These are phyloP conservation scores for Craseonycteris thonglongyai DNA, from an alignment of 2,113 vertebrate species.

Conservation along the genomic window DNA sequence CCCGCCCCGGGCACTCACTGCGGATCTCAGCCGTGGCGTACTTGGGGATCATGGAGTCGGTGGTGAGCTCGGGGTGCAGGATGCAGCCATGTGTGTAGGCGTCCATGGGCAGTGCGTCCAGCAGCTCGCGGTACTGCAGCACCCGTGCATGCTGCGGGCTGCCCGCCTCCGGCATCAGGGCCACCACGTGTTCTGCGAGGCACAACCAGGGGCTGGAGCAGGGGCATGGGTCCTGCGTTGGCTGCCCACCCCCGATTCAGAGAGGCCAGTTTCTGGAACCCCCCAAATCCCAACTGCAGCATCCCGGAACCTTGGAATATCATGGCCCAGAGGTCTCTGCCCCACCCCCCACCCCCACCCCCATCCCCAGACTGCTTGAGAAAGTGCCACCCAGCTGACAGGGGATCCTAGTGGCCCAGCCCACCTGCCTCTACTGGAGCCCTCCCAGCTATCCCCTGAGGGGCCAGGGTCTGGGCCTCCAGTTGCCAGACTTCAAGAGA, in stretches of 20 bases:
- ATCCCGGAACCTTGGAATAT: neutral
- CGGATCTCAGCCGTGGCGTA: constrained; percentile 99
- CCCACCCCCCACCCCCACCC: too few species aligned
- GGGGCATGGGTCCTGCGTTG: neutral
- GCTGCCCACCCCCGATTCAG: neutral
- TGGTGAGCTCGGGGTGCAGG: constrained; percentile 98
- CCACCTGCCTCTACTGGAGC: neutral
- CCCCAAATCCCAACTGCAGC: neutral
- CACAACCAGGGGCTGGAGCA: neutral
- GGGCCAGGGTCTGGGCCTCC: neutral
- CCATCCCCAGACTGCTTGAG: neutral
- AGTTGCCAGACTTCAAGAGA: neutral
- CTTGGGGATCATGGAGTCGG: constrained; percentile 99
- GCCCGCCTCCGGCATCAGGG: constrained; percentile 90
- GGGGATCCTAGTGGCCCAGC: neutral
- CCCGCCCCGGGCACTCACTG: constrained; percentile 86
- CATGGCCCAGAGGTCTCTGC: neutral
- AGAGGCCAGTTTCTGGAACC: neutral
- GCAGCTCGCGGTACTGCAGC: constrained; percentile 93
- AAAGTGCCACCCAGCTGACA: neutral
- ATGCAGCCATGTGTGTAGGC: constrained; percentile 99
- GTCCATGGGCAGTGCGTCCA: constrained; percentile 97
- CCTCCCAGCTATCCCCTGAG: neutral
- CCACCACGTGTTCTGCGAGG: constrained; percentile 85
- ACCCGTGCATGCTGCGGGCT: constrained; percentile 87